Evolutionary conservation across 2,797 vertebrate species (phyloP), one percentile per base, ranked within the genome.

Genomic region (Bovichtus diacanthus): DNA sequence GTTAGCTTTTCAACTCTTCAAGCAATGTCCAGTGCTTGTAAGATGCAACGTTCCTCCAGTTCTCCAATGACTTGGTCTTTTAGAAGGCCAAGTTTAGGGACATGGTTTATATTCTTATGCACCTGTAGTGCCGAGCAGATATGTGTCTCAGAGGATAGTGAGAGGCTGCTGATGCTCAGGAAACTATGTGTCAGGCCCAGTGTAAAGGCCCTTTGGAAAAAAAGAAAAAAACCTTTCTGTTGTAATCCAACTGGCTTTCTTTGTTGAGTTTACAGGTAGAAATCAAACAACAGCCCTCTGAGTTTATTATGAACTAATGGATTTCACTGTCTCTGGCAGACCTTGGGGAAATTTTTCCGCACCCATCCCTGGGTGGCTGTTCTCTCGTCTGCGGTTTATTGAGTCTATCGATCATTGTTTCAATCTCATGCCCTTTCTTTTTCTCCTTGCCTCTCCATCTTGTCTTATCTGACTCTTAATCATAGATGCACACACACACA

Each of bases 321-420:
- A 84, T 84, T 87, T 82, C 53, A 67, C 79, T 69, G 86, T 90
- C 86, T 88, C 74, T 63, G 78, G 78, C 60, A 87, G 85, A 88
- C 91, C 85, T 84, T 75, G 83, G 86, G 89, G 87, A 88, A 76
- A 86, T 92, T 89, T 83, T 87, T 92, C 82, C 87, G 86, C 86
- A 84, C 81, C 87, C 78, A 86, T 83, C 43, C 27, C 81, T 74
- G 73, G 74, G 75, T 82, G 87, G 86, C 82, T 86, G 82, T 83
- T 83, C 88, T 87, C 78, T 69, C 38, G 75, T 93, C 92, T 87
- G 88, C 69, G 60, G 87, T 93, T 93, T 90, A 94, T 92, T 92
- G 91, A 91, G 80, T 83, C 90, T 86, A 93, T 95, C 83, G 85
- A 93, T 94, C 87, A 92, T 66, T 71, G 83, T 84, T 90, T 91